Evolutionary conservation across 2,113 vertebrate species (phyloP), one percentile per base, ranked within the genome.

Genomic region (Brachyistius frenatus): DNA sequence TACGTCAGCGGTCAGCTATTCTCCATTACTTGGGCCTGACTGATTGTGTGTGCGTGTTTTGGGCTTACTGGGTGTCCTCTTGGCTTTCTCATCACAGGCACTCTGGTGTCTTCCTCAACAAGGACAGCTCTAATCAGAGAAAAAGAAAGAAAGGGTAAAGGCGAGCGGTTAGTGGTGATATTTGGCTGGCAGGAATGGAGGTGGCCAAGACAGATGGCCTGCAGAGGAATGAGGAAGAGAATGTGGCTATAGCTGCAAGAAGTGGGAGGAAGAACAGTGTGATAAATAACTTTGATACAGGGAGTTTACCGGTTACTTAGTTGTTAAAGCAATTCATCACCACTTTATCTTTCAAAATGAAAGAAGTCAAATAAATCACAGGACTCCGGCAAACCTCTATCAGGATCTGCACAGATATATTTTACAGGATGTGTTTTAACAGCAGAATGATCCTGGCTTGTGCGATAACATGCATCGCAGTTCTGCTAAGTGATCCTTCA

Each of bases 1-100:
- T 88, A 90, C 76, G 74, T 91, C 88, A 93, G 49, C 46, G n/a
- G 53, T 72, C 73, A 85, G 79, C 77, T 86, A 91, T 93, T 65
- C 72, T 73, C 41, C 36, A 39, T 76, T 33, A 72, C 56, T 54
- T 41, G 33, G 58, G 35, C 83, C 61, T 14, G 39, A 31, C 68
- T 72, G 35, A 50, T 57, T 73, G 71, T 52, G 49, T 46, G 44
- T 46, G 3, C 5, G 44, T 75, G 64, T 66, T 63, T 60, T 33
- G 13, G 66, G 30, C 33, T 62, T n/a, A 46, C 16, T 37, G 46
- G 56, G 41, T 67, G 52, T 72, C 52, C 36, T 61, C 47, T 36
- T 73, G 44, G 49, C 63, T 74, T 32, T 13, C 14, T 61, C 13
- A 15, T 81, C 32, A 52, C 58, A 23, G 23, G 23, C 23, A 23